Evolutionary conservation across 1,140 invertebrate genomes (phyloP), one percentile per base, ranked within the genome.

Genomic region (Bilobella aurantiaca): DNA sequence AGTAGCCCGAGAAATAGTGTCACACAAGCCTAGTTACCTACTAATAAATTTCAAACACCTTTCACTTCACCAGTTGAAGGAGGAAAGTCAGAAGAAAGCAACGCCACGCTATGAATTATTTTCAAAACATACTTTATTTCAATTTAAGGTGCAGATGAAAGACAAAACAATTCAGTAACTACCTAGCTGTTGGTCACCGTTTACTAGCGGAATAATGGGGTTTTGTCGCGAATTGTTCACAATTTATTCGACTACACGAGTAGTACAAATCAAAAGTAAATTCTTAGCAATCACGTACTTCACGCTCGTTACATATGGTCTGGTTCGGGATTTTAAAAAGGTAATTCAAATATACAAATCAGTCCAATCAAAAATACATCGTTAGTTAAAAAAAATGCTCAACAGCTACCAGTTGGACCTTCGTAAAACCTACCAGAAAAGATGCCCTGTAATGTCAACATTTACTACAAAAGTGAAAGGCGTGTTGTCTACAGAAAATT

Each of bases 381-480:
- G n/a, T n/a, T n/a, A n/a, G n/a, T n/a, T n/a, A n/a, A n/a, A n/a
- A n/a, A n/a, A n/a, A n/a, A n/a, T n/a, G n/a, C n/a, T n/a, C n/a
- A 72, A 14, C 68, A 82, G 81, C 25, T 82, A 74, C 75, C 80
- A 77, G 16, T 76, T 82, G 60, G 75, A 81, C 53, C 79, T 73
- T 58, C 77, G 79, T 49, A 81, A 81, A 75, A 81, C 81, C 21
- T 83, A 83, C 72, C 82, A 83, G 73, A 75, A 79, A 12, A 75
- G 77, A 75, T 77, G 78, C 57, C 71, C 68, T 58, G 74, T 81
- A 27, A 75, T 78, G 53, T 78, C 78, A 70, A 76, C 79, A 16
- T 77, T 81, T 12, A 80, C 79, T 5, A 80, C 79, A 2, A 83
- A 83, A 75, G 71, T 83, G 0, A 83, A 83, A 73, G 82, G 82